Evolutionary conservation across 1,140 invertebrate genomes (phyloP).

Genomic region (Lepidurus arcticus): DNA sequence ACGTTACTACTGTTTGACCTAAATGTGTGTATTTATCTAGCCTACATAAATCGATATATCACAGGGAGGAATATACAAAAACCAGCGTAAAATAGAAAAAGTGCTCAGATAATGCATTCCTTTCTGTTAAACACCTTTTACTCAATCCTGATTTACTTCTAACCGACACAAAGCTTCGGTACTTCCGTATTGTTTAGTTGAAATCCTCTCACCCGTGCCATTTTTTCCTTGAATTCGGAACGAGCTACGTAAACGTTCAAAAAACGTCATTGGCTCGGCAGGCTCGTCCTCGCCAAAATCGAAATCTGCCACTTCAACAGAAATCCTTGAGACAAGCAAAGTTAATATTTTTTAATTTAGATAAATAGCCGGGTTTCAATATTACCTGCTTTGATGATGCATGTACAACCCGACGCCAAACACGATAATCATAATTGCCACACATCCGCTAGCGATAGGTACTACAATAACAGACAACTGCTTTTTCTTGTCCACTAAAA

Average conservation of each 20-base stretch:
- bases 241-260: slow-evolving; percentile 22
- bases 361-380: background rate
- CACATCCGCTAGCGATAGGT: slow-evolving; percentile 31
- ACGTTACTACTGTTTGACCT: background rate
- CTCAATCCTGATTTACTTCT: background rate
- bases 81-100: background rate
- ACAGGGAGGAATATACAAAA: background rate
- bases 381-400: slow-evolving; percentile 28
- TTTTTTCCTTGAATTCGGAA: background rate
- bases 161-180: background rate
- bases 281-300: slow-evolving; percentile 31
- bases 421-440: slow-evolving; percentile 32
- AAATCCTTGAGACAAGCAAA: slow-evolving; percentile 20
- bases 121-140: background rate
- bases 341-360: background rate
- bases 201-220: background rate
- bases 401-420: slow-evolving; percentile 32
- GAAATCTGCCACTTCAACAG: slow-evolving; percentile 33
- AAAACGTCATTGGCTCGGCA: slow-evolving; percentile 27
- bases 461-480: slow-evolving; percentile 32
- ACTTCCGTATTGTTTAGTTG: background rate
- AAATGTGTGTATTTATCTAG: background rate
- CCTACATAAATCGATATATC: background rate
- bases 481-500: slow-evolving; percentile 29
- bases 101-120: background rate